Evolutionary conservation across 2,888 invertebrate genomes (phyloP).

Genomic region (Drosophila borealis): DNA sequence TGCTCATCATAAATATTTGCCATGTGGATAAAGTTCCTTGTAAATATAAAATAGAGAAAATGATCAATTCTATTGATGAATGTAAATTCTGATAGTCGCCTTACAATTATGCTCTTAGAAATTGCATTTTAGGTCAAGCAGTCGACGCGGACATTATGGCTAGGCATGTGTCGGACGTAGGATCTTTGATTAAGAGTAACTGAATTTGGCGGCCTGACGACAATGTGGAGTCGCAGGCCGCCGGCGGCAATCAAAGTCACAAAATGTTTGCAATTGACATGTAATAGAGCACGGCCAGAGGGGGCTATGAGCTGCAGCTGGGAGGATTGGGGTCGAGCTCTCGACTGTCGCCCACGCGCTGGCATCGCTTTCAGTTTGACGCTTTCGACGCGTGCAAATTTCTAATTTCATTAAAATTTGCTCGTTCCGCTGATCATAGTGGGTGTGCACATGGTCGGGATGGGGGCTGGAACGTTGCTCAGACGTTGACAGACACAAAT

Average conservation of each 20-base stretch:
- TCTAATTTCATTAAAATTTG: slow-evolving; percentile 80
- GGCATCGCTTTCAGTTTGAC: slow-evolving; percentile 41
- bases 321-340: neutral
- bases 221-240: slow-evolving; percentile 1
- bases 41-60: no score
- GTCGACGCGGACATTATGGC: slow-evolving; percentile 7
- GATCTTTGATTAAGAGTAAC: slow-evolving; percentile 38
- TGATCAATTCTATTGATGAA: no score
- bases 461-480: slow-evolving; percentile 26
- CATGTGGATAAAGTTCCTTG: no score
- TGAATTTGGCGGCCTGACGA: slow-evolving; percentile 4
- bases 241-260: slow-evolving; percentile 63
- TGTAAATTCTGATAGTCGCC: neutral
- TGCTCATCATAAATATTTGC: no score
- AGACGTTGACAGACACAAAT: slow-evolving; percentile 79
- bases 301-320: neutral
- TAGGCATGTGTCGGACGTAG: neutral
- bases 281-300: slow-evolving; percentile 28
- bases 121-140: slow-evolving; percentile 17
- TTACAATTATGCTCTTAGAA: neutral
- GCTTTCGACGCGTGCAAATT: slow-evolving; percentile 61
- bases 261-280: slow-evolving; percentile 69
- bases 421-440: slow-evolving; percentile 35
- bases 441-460: neutral
- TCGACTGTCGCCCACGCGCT: neutral